Percentiles rank a stretch among this genome's conserved stretches.
Evolutionary conservation across 2,888 invertebrate species (phyloP).

Genomic region (Pyrrhosoma nymphula): DNA sequence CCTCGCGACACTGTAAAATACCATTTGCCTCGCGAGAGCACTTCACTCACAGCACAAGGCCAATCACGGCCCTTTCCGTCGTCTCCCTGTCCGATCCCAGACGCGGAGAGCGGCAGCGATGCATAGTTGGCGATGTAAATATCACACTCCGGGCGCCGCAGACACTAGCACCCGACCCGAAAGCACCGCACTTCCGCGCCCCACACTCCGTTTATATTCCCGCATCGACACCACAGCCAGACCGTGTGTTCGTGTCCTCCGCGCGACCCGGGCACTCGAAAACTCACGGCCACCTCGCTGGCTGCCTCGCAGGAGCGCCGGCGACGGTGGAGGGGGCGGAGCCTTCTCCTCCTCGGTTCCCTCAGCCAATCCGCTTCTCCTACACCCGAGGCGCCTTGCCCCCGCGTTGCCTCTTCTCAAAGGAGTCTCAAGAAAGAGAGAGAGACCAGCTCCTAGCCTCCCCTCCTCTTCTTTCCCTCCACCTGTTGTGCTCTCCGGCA

Average conservation of each 20-base stretch:
- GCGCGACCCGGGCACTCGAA: conserved; percentile 66
- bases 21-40: conserved; percentile 42
- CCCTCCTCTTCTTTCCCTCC: conserved; percentile 46
- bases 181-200: conserved; percentile 55
- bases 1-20: neutral
- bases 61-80: conserved; percentile 44
- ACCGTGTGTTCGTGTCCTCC: conserved; percentile 48
- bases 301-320: conserved; percentile 14
- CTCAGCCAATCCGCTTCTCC: conserved; percentile 55
- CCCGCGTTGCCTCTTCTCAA: conserved; percentile 66
- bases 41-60: conserved; percentile 56
- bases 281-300: conserved; percentile 60
- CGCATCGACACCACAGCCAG: conserved; percentile 54
- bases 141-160: conserved; percentile 55
- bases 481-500: conserved; percentile 64
- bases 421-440: neutral
- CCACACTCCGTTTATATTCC: conserved; percentile 41
- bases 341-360: conserved; percentile 39
- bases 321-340: conserved; percentile 62
- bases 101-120: neutral
- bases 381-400: conserved; percentile 61
- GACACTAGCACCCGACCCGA: conserved; percentile 44
- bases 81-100: conserved; percentile 29
- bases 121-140: neutral
- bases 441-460: neutral